Evolutionary conservation across 2,113 vertebrate species (phyloP), one percentile per base, ranked within the genome.

Genomic region (Garra rufa): DNA sequence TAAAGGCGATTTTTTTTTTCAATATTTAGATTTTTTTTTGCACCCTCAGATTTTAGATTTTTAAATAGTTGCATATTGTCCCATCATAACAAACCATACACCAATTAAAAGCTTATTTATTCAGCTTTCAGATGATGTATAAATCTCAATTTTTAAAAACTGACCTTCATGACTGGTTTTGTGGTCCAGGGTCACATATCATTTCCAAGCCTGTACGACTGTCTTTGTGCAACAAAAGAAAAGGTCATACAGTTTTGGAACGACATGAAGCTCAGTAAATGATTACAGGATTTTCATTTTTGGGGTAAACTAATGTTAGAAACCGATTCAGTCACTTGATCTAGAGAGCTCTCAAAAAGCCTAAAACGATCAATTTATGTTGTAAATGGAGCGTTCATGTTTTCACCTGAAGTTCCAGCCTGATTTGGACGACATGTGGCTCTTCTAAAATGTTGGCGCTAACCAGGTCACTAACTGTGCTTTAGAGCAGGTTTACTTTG

Each of bases 401-500:
- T 19, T 28, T 75, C 14, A 75, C 21, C 9, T 13, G 2, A 46
- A 63, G 4, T 19, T 65, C 44, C 48, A 21, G 13, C 24, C 10
- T 48, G 65, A 55, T 65, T 44, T 26, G 14, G 17, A 50, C 61
- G 69, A 13, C 61, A 34, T 48, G 9, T 75, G 55, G 41, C 24
- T 83, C 52, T 82, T 76, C 48, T 26, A 76, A 85, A 81, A 50
- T 19, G 46, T 65, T 84, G 69, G 61, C 11, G 71, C 63, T 77
- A 82, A 79, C 26, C 65, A 48, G 76, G 78, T 84, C 67, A 82
- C 83, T 84, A 59, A 86, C 75, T 76, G 63, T 88, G 90, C 77
- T 88, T 88, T 80, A 88, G 83, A 93, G 89, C 88, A 87, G 86
- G 89, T 93, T 90, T 76, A 87, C 88, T 91, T 90, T 91, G 91